These are phyloP conservation scores for Betta splendens DNA, from an alignment of 2,797 vertebrate genomes.

Conservation along the genomic window DNA sequence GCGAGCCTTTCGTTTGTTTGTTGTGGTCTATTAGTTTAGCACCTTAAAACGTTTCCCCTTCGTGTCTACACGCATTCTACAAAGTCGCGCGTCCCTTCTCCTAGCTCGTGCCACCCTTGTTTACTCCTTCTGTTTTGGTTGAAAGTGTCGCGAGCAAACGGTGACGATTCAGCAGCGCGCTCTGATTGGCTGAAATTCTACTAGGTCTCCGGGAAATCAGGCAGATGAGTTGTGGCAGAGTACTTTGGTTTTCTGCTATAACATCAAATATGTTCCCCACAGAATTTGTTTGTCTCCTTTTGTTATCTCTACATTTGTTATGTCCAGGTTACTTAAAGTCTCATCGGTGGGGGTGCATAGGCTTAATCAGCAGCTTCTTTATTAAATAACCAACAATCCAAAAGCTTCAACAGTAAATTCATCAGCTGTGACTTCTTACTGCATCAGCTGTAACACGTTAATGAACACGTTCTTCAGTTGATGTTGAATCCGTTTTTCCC, in stretches of 20 bases:
- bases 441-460: too few species aligned
- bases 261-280: too few species aligned
- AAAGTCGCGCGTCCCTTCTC: not conserved
- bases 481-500: too few species aligned
- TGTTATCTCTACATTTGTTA: too few species aligned
- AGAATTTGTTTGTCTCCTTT: not conserved
- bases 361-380: too few species aligned
- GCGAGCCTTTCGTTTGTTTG: conserved; percentile 6
- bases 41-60: not conserved
- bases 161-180: conserved; percentile 6
- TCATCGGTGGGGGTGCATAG: too few species aligned
- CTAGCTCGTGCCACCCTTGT: not conserved
- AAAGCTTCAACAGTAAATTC: too few species aligned
- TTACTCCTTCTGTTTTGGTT: conserved; percentile 23
- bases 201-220: conserved; percentile 29
- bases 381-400: too few species aligned
- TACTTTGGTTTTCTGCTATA: not conserved
- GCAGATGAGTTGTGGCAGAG: not conserved
- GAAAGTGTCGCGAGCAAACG: conserved; percentile 37
- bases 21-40: conserved; percentile 36
- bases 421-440: too few species aligned
- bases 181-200: conserved; percentile 37
- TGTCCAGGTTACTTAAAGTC: too few species aligned
- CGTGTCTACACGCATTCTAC: too few species aligned
- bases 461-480: too few species aligned